Conservation (phyloP, 1,140 invertebrate species). For the Hylyphantes graminicola region DNA sequence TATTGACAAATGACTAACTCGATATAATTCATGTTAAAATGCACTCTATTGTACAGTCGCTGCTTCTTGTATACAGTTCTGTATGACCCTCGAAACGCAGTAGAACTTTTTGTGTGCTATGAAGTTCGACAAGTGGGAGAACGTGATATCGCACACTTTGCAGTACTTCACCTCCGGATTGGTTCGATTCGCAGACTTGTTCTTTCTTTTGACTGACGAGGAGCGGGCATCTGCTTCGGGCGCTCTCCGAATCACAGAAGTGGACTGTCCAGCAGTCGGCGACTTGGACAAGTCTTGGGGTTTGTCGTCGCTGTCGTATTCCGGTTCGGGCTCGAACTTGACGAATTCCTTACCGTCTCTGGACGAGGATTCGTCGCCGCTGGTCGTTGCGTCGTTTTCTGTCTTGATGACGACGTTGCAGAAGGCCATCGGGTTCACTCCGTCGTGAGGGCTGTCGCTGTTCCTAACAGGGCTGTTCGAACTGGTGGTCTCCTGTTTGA, state of each 20-base stretch:
- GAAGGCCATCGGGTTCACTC: slow-evolving; percentile 25
- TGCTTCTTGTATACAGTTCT: slow-evolving; percentile 45
- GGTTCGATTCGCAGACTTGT: not conserved
- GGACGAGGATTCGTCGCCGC: slow-evolving; percentile 7
- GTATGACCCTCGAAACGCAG: slow-evolving; percentile 73
- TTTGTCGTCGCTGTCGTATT: slow-evolving; percentile 20
- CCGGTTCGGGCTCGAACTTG: slow-evolving; percentile 12
- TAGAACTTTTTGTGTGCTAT: slow-evolving; percentile 97
- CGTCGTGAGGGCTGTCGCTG: slow-evolving; percentile 3
- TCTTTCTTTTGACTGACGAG: slow-evolving; percentile 19
- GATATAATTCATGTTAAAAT: no score
- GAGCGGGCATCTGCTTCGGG: not conserved
- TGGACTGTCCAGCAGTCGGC: slow-evolving; percentile 8
- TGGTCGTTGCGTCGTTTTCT: slow-evolving; percentile 12
- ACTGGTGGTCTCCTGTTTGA: slow-evolving; percentile 16
- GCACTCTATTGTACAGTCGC: slow-evolving; percentile 32
- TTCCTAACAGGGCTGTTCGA: slow-evolving; percentile 1
- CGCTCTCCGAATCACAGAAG: slow-evolving; percentile 38
- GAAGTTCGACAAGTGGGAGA: slow-evolving; percentile 91
- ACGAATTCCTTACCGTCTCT: slow-evolving; percentile 1
- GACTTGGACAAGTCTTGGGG: not conserved
- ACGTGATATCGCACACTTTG: slow-evolving; percentile 93
- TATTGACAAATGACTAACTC: no score
- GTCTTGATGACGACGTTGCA: slow-evolving; percentile 50
- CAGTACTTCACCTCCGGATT: slow-evolving; percentile 78